A percentile compares a stretch with the other conserved stretches of the same genome.
These are phyloP conservation scores for Florisuga fusca DNA, from an alignment of 2,797 vertebrate species.

Conservation along the genomic window DNA sequence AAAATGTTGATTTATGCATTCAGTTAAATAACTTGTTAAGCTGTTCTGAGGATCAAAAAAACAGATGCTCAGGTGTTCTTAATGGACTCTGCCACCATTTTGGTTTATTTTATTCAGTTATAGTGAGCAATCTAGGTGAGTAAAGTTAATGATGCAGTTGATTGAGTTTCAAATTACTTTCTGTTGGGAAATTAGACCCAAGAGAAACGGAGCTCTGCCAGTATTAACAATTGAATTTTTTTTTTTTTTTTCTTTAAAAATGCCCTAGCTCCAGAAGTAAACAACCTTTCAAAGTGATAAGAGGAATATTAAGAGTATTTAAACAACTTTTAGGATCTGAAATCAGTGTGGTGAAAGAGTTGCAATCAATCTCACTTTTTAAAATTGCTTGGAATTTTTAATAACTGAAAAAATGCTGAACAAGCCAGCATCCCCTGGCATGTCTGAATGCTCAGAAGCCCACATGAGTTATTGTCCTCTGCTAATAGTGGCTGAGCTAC, in stretches of 20 bases:
- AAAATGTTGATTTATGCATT: not conserved
- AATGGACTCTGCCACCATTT: not conserved
- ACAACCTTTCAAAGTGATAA: not conserved
- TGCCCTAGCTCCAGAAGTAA: not conserved
- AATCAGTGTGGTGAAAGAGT: fast-evolving
- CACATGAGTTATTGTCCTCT: not conserved
- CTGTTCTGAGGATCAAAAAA: not conserved
- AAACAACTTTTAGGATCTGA: not conserved
- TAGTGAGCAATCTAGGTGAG: not conserved
- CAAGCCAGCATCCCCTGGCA: not conserved
- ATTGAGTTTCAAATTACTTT: not conserved
- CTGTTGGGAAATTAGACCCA: not conserved
- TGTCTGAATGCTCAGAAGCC: not conserved
- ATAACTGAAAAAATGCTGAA: not conserved
- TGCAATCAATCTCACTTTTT: not conserved
- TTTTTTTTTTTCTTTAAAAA: not conserved
- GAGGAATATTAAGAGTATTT: not conserved
- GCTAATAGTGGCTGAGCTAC: not conserved
- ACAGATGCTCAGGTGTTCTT: not conserved
- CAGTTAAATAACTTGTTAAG: not conserved
- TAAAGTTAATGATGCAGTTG: not conserved
- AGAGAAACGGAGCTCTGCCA: not conserved
- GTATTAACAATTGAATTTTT: not conserved
- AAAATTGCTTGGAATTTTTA: not conserved
- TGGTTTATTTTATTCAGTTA: not conserved